Evolutionary conservation across 2,113 vertebrate genomes (phyloP).

Genomic region (Theropithecus gelada): DNA sequence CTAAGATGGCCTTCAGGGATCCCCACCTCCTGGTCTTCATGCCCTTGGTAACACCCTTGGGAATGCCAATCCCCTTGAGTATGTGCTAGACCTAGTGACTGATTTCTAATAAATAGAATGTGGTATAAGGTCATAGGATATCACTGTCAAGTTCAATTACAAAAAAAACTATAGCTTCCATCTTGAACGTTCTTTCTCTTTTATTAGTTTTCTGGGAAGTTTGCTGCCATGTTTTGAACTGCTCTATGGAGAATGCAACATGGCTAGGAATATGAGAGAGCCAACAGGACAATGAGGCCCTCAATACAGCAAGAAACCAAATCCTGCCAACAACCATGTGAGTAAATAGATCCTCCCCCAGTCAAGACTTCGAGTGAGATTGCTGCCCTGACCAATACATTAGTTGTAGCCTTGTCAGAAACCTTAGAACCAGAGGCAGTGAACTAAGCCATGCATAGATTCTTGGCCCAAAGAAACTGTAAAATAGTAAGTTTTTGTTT

Average conservation of each 20-base stretch:
- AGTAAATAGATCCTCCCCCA: background rate
- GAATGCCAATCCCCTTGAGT: background rate
- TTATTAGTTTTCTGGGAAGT: background rate
- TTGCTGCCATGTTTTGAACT: background rate
- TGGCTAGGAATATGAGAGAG: background rate
- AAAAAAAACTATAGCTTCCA: background rate
- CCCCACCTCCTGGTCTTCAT: background rate
- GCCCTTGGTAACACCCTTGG: background rate
- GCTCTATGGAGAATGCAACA: background rate
- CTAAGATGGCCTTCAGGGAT: background rate
- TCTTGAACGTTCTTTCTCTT: background rate
- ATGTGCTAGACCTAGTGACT: background rate
- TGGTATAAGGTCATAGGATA: background rate
- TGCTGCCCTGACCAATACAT: background rate
- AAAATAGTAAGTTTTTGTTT: background rate
- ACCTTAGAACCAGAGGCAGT: background rate
- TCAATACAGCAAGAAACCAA: background rate
- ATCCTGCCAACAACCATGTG: background rate
- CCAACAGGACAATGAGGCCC: background rate
- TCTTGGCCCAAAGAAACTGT: background rate
- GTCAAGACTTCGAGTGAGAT: background rate
- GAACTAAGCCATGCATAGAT: background rate
- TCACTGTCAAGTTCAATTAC: background rate
- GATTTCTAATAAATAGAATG: background rate
- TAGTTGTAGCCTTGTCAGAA: background rate